Conservation (phyloP, 2,113 vertebrate genomes). For the Martes martes region DNA sequence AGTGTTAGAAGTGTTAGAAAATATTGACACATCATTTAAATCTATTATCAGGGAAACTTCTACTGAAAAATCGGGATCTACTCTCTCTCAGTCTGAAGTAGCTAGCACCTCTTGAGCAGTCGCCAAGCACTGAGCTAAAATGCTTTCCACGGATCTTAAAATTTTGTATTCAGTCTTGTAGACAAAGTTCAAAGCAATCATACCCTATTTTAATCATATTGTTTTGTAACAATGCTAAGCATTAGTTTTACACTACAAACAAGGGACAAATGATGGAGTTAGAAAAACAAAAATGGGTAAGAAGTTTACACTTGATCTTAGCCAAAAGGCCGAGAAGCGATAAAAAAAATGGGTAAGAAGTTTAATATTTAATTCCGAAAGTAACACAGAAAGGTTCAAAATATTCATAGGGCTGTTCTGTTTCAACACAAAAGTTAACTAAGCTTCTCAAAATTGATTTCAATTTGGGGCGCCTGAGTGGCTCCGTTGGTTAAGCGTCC, state of each 20-base stretch:
- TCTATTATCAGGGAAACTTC: not conserved
- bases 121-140: not conserved
- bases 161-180: not conserved
- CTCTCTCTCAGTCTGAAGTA: not conserved
- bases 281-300: slow-evolving; percentile 1
- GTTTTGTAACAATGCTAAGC: not conserved
- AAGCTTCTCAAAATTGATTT: slow-evolving; percentile 24
- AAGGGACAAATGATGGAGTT: slow-evolving; percentile 9
- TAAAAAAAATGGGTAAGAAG: not conserved
- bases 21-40: slow-evolving; percentile 24
- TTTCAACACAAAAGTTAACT: not conserved
- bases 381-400: not conserved
- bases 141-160: not conserved
- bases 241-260: not conserved
- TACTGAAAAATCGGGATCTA: not conserved
- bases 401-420: not conserved
- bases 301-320: no score
- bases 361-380: not conserved
- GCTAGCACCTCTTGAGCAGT: not conserved
- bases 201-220: not conserved
- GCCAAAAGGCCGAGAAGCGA: no score
- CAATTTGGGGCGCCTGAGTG: not conserved
- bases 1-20: not conserved
- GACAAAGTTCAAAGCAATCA: slow-evolving; percentile 23
- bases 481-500: not conserved